Conservation (phyloP, 1,140 invertebrate species). For the Anastrepha ludens region DNA sequence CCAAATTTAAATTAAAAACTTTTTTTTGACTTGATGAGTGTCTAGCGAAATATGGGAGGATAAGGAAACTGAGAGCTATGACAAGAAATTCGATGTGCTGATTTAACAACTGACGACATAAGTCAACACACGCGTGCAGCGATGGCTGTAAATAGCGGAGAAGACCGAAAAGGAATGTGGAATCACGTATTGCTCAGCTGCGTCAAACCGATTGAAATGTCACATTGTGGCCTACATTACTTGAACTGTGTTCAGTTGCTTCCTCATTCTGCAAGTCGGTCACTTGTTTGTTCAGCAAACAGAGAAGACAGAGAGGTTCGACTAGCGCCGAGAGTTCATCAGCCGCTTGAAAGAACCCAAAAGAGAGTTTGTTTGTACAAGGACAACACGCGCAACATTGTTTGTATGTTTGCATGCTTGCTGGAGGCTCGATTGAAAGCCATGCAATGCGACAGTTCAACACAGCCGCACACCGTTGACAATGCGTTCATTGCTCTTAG, state of each 20-base stretch:
- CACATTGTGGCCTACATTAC: conserved; percentile 18
- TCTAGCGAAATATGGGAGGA: background rate
- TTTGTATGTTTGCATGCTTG: background rate
- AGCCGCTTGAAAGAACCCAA: background rate
- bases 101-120: background rate
- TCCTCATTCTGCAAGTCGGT: background rate
- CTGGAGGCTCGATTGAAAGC: background rate
- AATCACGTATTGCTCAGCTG: background rate
- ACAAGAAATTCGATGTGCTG: background rate
- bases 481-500: background rate
- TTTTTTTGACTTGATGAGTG: background rate
- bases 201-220: conserved; percentile 14
- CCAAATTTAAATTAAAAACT: background rate
- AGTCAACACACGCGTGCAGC: background rate
- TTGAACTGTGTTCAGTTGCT: background rate
- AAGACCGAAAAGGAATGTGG: background rate
- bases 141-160: background rate
- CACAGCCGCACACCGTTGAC: background rate
- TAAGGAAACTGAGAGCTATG: too few relatives aligned
- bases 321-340: background rate
- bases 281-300: background rate
- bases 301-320: background rate
- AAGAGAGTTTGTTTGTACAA: background rate
- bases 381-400: background rate
- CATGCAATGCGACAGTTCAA: background rate